Evolutionary conservation across 1,140 invertebrate species (phyloP), one percentile per base, ranked within the genome.

Genomic region (Thaumetopoea pityocampa): DNA sequence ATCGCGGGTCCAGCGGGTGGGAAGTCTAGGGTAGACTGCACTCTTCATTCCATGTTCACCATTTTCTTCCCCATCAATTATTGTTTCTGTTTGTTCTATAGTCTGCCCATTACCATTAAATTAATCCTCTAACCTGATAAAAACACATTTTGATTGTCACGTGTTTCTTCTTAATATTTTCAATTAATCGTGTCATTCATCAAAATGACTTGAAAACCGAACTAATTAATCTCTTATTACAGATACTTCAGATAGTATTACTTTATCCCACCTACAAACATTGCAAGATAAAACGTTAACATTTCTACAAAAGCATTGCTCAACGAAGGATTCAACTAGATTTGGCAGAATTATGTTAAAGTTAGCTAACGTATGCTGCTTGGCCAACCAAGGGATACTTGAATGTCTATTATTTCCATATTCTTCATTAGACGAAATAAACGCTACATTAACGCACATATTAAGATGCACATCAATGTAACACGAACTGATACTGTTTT

Each of bases 201-300:
- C n/a, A n/a, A n/a, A n/a, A n/a, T n/a, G n/a, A n/a, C n/a, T n/a
- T n/a, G n/a, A n/a, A n/a, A n/a, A n/a, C n/a, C n/a, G n/a, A n/a
- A n/a, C n/a, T n/a, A n/a, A n/a, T n/a, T 1, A 32, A 2, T 5
- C 2, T 7, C 5, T 22, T 59, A 50, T 73, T 60, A 4, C 60
- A 94, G 93, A 94, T 72, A 86, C 87, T 14, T 67, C 87, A 51
- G 90, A 90, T 1, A 72, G 92, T n/a, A 86, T 86, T 20, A 88
- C 92, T 48, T 74, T 87, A 0, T 66, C 84, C 1, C 87, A 91
- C 46, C 87, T 94, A 1, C 89, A 93, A 66, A 76, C 90, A 1
- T 62, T 94, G 1, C 93, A 95, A 84, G 93, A 94, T 51, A 92
- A 94, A 71, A 92, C 92, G 0, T 89, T 94, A 18, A 79, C 92